These are phyloP conservation scores for Sylvilagus floridanus DNA, from an alignment of 2,797 vertebrate species.

Conservation along the genomic window DNA sequence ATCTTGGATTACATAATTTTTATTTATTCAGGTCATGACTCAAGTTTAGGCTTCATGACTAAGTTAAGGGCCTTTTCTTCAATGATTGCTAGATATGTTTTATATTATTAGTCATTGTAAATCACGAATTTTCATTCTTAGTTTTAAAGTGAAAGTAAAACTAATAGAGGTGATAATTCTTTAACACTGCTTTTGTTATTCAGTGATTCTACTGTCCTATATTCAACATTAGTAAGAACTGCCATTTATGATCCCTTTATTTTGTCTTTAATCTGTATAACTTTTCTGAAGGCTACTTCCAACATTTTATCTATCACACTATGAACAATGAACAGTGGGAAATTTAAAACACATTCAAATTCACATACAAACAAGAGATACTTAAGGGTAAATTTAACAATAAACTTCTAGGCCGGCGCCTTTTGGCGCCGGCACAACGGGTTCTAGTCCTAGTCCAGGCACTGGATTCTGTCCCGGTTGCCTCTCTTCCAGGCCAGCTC, in stretches of 20 bases:
- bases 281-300: background rate
- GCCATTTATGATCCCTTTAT: background rate
- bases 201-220: background rate
- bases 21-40: background rate
- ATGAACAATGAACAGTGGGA: background rate
- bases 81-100: background rate
- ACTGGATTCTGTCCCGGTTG: no score
- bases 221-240: background rate
- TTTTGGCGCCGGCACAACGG: no score
- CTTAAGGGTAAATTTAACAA: conserved; percentile 17
- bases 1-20: conserved; percentile 1
- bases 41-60: background rate
- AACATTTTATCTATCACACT: background rate
- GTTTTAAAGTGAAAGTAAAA: background rate
- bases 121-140: background rate
- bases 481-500: no score
- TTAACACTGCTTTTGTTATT: conserved; percentile 1
- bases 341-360: conserved; percentile 31
- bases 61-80: background rate
- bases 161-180: background rate
- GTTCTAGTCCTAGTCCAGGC: no score
- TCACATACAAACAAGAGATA: background rate
- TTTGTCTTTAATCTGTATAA: background rate
- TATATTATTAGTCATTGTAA: background rate
- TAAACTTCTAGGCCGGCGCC: background rate